Conservation (phyloP, 2,113 vertebrate genomes). For the Nothoprocta perdicaria region DNA sequence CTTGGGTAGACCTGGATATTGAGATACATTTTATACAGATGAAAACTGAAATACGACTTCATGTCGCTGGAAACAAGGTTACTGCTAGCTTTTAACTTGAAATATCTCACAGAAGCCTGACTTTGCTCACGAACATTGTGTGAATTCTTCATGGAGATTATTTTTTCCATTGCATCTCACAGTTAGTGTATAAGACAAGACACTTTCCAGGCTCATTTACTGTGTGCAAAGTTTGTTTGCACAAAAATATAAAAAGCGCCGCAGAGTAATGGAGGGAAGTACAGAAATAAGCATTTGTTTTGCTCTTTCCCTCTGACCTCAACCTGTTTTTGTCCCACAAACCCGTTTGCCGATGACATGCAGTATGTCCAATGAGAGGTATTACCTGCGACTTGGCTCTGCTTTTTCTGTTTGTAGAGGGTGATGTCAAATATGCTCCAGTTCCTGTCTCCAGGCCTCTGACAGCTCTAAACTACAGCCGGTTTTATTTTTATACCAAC, state of each 20-base stretch:
- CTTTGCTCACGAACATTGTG: background rate
- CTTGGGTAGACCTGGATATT: conserved; percentile 44
- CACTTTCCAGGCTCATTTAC: conserved; percentile 27
- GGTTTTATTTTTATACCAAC: conserved; percentile 88
- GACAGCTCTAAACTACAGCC: conserved; percentile 82
- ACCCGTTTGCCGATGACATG: conserved; percentile 55
- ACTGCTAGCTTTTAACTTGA: conserved; percentile 50
- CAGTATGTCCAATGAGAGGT: conserved; percentile 65
- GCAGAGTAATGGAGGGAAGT: conserved; percentile 41
- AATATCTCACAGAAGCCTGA: conserved; percentile 51
- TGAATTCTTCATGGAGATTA: conserved; percentile 40
- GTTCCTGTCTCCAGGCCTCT: conserved; percentile 74
- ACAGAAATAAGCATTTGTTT: conserved; percentile 49
- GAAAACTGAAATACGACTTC: conserved; percentile 64
- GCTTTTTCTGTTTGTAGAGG: conserved; percentile 73
- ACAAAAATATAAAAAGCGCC: conserved; percentile 36
- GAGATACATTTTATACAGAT: conserved; percentile 64
- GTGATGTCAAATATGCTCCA: conserved; percentile 77
- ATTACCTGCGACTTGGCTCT: conserved; percentile 74
- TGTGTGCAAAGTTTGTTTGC: conserved; percentile 20
- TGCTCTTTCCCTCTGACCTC: conserved; percentile 48
- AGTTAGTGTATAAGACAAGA: conserved; percentile 17
- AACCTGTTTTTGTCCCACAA: conserved; percentile 59
- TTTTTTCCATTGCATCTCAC: background rate
- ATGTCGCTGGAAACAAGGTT: conserved; percentile 63